These are phyloP conservation scores for Mayetiola destructor DNA, from an alignment of 2,888 invertebrate species.

Conservation along the genomic window DNA sequence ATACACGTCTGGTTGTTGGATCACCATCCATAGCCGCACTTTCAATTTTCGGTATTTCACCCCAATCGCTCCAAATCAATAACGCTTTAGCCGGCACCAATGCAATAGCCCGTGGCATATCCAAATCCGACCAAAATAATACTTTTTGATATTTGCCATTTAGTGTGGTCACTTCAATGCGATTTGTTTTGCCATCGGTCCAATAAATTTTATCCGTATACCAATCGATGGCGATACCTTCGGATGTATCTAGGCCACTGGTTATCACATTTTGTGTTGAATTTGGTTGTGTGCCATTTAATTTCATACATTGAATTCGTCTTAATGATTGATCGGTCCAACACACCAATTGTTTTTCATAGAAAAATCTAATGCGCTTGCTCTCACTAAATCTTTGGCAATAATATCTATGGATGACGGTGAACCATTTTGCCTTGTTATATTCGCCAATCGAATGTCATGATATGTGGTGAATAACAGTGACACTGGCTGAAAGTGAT, in stretches of 20 bases:
- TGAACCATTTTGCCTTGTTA: conserved; percentile 37
- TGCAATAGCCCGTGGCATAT: conserved; percentile 75
- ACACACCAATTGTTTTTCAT: conserved; percentile 62
- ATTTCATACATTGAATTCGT: conserved; percentile 62
- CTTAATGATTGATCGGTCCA: conserved; percentile 82
- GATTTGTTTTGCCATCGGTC: conserved; percentile 77
- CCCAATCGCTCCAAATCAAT: conserved; percentile 92
- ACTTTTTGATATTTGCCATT: conserved; percentile 65
- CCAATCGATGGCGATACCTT: conserved; percentile 85
- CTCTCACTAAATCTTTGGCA: conserved; percentile 58
- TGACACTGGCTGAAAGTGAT: too few relatives aligned
- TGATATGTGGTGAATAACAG: conserved; percentile 59
- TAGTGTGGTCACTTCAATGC: conserved; percentile 75
- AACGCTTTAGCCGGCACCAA: conserved; percentile 65
- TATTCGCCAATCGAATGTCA: conserved; percentile 61
- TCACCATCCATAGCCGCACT: conserved; percentile 82
- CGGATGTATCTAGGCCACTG: conserved; percentile 69
- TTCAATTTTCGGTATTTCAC: conserved; percentile 83
- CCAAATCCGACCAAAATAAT: conserved; percentile 77
- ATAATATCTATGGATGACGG: conserved; percentile 46
- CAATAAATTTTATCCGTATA: conserved; percentile 82
- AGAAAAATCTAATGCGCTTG: conserved; percentile 75
- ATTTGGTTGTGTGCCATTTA: conserved; percentile 37
- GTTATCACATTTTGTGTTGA: conserved; percentile 31
- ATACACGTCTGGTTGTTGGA: conserved; percentile 52